Base-by-base conservation (phyloP, 2,113 vertebrate genomes). In the Cephalopterus ornatus region DNA sequence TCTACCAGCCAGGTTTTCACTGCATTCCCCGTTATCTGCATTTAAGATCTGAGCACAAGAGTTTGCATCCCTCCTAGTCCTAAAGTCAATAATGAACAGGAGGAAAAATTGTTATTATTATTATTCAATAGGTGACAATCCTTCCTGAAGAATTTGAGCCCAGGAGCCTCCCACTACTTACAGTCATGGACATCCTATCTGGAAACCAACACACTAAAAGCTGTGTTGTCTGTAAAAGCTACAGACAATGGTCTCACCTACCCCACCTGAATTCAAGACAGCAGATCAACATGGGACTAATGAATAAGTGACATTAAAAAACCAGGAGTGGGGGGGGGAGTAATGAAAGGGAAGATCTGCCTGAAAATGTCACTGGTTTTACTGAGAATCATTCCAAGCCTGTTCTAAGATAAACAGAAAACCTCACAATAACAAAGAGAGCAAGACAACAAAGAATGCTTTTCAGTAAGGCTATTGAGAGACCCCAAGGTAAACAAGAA, bases 371-470 rank as follows among this genome's bases (percentile, higher is more conserved):
- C 70, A 47, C 46, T 70, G 72, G 9, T 61, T 91, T 91, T 92
- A 65, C 14, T 67, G 58, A 82, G 42, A 50, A 65, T 21, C 56
- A n/a, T 68, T 63, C 67, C 76, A 92, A 88, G 65, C 39, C 66
- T 65, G 30, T 82, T 68, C 7, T 10, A 86, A 85, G 33, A 90
- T 5, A 93, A 93, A 85, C 67, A 94, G 47, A 85, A 89, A 92
- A 22, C 9, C 12, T 28, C 63, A 83, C 32, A 73, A 37, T 42
- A 90, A 72, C 47, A 88, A 79, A 82, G 66, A 52, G 4, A 88
- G 71, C 49, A 88, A 88, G 80, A 94, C 70, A 95, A 95, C 77
- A 78, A 94, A 85, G 66, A 91, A 87, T 30, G 63, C 73, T 87
- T 52, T 65, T 82, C 74, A 74, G 35, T n/a, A 78, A 80, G 27